phyloP scores from a whole-genome alignment of 2,797 vertebrate genomes.

The Amblyraja radiata region DNA sequence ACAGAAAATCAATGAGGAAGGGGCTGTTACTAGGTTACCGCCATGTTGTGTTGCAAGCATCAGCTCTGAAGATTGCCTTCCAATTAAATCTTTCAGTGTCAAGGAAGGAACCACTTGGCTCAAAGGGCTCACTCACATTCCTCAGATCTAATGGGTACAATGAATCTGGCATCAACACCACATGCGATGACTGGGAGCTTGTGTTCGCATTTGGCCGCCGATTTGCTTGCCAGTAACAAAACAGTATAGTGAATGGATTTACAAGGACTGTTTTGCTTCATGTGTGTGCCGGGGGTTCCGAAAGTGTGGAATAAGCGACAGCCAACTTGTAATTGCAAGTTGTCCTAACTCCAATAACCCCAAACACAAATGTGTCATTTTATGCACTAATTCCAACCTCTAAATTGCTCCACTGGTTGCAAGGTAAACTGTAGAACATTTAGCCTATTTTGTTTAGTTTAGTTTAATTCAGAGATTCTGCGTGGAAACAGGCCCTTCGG shows the following conservation, averaged over 20 bases:
- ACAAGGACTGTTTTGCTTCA: not conserved
- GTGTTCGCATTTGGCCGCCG: not conserved
- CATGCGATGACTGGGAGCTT: not conserved
- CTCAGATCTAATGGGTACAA: no score
- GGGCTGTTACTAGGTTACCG: not conserved
- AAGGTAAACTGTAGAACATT: no score
- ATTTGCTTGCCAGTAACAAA: not conserved
- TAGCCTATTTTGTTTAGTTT: no score
- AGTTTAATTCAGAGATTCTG: no score
- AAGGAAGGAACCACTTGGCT: conserved; percentile 3
- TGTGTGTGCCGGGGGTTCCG: not conserved
- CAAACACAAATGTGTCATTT: not conserved
- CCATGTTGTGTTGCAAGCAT: not conserved
- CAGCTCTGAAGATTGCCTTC: not conserved
- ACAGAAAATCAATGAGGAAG: not conserved
- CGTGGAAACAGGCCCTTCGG: no score
- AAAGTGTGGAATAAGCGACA: not conserved
- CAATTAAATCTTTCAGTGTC: not conserved
- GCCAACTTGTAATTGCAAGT: not conserved
- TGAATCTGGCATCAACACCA: not conserved
- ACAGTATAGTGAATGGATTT: not conserved
- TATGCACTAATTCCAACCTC: no score
- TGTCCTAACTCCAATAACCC: not conserved
- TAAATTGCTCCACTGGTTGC: no score
- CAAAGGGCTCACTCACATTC: conserved; percentile 3